phyloP scores from a whole-genome alignment of 1,140 invertebrate species.

The Meloidogyne floridensis region DNA sequence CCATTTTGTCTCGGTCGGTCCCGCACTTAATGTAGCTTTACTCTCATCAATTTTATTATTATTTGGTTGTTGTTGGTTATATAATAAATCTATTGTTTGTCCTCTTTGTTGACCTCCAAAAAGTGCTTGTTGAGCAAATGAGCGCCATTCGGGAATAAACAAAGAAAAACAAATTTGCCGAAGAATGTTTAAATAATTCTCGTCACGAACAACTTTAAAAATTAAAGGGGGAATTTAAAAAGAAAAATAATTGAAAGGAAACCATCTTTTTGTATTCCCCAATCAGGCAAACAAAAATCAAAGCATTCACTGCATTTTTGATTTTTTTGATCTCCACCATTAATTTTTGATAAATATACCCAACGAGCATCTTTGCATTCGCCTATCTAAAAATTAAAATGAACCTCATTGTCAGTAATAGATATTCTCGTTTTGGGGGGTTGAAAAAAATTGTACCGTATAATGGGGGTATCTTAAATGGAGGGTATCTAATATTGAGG shows the following conservation, averaged over 20 bases:
- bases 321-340: constrained; percentile 46
- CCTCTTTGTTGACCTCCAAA: constrained; percentile 52
- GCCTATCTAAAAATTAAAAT: constrained; percentile 25
- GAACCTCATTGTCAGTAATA: too few relatives aligned
- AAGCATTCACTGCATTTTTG: constrained; percentile 61
- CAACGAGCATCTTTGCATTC: constrained; percentile 61
- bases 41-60: not conserved
- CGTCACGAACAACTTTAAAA: constrained; percentile 44
- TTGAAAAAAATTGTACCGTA: too few relatives aligned
- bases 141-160: constrained; percentile 63
- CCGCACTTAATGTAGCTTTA: constrained; percentile 14
- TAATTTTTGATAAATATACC: constrained; percentile 47
- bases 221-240: not conserved
- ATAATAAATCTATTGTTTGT: constrained; percentile 43
- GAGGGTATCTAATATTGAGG: too few relatives aligned
- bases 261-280: constrained; percentile 54
- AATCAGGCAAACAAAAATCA: constrained; percentile 63
- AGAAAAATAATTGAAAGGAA: not conserved
- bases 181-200: constrained; percentile 56
- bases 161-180: constrained; percentile 62
- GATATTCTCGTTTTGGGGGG: too few relatives aligned
- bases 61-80: constrained; percentile 44
- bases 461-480: too few relatives aligned
- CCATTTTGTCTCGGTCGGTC: constrained; percentile 42
- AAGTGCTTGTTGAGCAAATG: constrained; percentile 47